Percentiles rank a stretch among this genome's conserved stretches.
Conservation (phyloP, 2,888 invertebrate species). For the Tuta absoluta region DNA sequence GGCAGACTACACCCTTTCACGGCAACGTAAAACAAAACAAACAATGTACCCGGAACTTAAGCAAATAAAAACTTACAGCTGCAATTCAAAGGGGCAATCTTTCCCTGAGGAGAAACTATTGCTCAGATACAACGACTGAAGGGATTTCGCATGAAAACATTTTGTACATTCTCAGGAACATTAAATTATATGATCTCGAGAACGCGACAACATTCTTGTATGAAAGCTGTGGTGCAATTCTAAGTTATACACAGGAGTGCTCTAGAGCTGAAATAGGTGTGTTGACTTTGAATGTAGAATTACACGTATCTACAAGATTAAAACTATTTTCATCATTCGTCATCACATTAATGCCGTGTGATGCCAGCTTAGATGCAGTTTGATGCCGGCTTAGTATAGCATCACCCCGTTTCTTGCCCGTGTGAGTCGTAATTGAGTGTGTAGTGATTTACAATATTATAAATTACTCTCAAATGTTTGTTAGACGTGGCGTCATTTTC, state of each 20-base stretch:
- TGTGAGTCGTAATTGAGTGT: no score
- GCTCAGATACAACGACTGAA: conserved; percentile 23
- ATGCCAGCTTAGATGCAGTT: no score
- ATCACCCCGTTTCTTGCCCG: no score
- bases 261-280: neutral
- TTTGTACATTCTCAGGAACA: conserved; percentile 11
- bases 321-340: no score
- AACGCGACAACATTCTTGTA: neutral
- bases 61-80: conserved; percentile 30
- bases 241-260: neutral
- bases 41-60: conserved; percentile 26
- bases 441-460: no score
- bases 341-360: no score
- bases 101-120: conserved; percentile 23
- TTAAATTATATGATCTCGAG: conserved; percentile 7
- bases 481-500: no score
- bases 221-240: neutral
- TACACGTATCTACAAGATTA: no score
- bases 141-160: conserved; percentile 20
- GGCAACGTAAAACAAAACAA: conserved; percentile 14
- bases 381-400: no score
- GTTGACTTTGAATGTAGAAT: neutral
- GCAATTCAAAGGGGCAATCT: conserved; percentile 27
- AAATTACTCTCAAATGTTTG: no score
- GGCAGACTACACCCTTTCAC: conserved; percentile 9